Percentiles rank a stretch among this genome's conserved stretches.
Evolutionary conservation across 23 tunicate genomes (phyloP).

Genomic region (Halocynthia roretzi): DNA sequence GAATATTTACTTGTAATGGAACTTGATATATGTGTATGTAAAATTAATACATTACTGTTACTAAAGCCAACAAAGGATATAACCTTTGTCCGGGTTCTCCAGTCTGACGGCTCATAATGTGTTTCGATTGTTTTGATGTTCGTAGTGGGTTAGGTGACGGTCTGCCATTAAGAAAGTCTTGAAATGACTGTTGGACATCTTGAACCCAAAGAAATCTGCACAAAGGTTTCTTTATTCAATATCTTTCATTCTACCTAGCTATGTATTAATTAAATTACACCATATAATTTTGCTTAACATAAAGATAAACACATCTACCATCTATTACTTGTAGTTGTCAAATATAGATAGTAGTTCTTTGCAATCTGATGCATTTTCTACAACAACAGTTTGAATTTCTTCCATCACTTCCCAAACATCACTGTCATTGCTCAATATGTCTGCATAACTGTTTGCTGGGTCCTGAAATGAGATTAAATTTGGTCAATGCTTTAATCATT

Average conservation of each 20-base stretch:
- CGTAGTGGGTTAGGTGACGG: constrained; percentile 93
- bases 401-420: constrained; percentile 73
- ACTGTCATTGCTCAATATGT: constrained; percentile 52
- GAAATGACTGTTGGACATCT: constrained; percentile 83
- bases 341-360: constrained; percentile 67
- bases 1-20: not conserved
- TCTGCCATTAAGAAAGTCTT: constrained; percentile 75
- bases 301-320: too few species aligned
- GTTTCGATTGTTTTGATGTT: constrained; percentile 49
- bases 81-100: constrained; percentile 57
- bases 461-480: constrained; percentile 30
- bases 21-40: too few species aligned
- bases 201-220: constrained; percentile 85
- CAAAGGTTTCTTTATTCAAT: too few species aligned
- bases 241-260: too few species aligned
- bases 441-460: constrained; percentile 50
- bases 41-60: not conserved
- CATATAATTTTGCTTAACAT: too few species aligned
- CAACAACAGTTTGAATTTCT: constrained; percentile 43
- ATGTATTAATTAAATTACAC: too few species aligned
- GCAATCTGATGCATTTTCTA: constrained; percentile 52
- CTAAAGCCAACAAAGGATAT: not conserved
- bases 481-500: not conserved
- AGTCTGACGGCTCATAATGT: constrained; percentile 22
- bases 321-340: constrained; percentile 69